phyloP scores from a whole-genome alignment of 1,140 invertebrate genomes.

The Papilio helenus region DNA sequence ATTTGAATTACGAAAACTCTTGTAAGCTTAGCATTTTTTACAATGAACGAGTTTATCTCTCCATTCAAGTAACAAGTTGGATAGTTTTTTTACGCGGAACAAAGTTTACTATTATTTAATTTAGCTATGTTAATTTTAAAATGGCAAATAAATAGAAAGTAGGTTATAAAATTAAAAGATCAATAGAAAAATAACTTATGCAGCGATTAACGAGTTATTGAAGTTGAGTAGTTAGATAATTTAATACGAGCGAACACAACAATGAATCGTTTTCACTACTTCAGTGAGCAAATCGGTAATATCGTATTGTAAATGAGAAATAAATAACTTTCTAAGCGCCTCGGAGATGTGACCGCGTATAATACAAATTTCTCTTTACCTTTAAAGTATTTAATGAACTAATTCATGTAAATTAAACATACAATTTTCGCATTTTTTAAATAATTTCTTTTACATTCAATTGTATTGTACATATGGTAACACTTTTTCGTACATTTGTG shows the following conservation, averaged over 20 bases:
- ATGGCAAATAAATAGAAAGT: no score
- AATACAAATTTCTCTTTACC: not conserved
- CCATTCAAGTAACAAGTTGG: not conserved
- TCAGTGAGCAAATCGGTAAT: not conserved
- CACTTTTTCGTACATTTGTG: not conserved
- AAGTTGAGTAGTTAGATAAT: not conserved
- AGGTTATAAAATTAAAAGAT: not conserved
- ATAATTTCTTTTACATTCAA: no score
- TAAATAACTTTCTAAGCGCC: not conserved
- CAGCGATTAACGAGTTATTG: not conserved
- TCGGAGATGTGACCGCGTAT: not conserved
- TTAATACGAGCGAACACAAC: not conserved
- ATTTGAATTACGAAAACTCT: not conserved
- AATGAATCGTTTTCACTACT: not conserved
- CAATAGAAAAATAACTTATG: not conserved
- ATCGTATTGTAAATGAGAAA: not conserved
- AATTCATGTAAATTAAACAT: not conserved
- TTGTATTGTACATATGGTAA: not conserved
- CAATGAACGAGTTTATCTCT: not conserved
- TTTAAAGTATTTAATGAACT: not conserved
- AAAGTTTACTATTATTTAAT: conserved; percentile 7
- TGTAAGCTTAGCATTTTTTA: not conserved
- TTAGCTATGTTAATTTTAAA: no score
- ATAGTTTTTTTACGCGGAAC: conserved; percentile 21
- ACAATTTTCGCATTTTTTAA: not conserved